Evolutionary conservation across 1,140 invertebrate species (phyloP).

Genomic region (Potamilus streckersoni): DNA sequence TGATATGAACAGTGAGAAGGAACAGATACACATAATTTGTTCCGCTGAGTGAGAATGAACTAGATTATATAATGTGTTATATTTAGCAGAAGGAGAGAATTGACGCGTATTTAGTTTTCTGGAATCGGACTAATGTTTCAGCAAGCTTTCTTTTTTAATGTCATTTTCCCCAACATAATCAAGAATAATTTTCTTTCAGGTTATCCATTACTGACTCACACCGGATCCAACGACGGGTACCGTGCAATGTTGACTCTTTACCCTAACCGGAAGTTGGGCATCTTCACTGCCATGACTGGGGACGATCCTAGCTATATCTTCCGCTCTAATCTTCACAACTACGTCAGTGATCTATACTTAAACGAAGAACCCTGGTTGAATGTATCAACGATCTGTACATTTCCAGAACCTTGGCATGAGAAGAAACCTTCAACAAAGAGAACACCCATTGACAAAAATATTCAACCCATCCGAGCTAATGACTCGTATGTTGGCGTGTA

Average conservation of each 20-base stretch:
- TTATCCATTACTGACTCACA: conserved; percentile 28
- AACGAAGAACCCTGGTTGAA: conserved; percentile 45
- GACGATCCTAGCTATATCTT: conserved; percentile 32
- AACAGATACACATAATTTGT: no score
- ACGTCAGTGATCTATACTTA: conserved; percentile 38
- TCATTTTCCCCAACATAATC: no score
- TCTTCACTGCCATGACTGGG: conserved; percentile 40
- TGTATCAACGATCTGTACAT: conserved; percentile 36
- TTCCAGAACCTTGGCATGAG: conserved; percentile 25
- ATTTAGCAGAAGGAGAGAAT: no score
- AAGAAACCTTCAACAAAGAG: not conserved
- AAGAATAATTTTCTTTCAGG: conserved; percentile 20
- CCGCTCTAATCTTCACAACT: conserved; percentile 37
- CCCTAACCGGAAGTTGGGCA: conserved; percentile 36
- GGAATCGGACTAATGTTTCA: no score
- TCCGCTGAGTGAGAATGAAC: no score
- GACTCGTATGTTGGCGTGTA: conserved; percentile 10
- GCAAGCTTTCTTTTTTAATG: no score
- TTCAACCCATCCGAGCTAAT: not conserved
- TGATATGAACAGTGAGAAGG: no score
- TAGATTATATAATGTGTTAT: no score
- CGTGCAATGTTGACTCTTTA: conserved; percentile 37
- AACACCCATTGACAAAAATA: not conserved
- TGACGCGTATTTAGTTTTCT: no score
- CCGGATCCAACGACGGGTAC: conserved; percentile 46